A percentile compares a stretch with the other conserved stretches of the same genome.
phyloP scores from a whole-genome alignment of 2,797 vertebrate species.

The Percopsis omiscomaycus region DNA sequence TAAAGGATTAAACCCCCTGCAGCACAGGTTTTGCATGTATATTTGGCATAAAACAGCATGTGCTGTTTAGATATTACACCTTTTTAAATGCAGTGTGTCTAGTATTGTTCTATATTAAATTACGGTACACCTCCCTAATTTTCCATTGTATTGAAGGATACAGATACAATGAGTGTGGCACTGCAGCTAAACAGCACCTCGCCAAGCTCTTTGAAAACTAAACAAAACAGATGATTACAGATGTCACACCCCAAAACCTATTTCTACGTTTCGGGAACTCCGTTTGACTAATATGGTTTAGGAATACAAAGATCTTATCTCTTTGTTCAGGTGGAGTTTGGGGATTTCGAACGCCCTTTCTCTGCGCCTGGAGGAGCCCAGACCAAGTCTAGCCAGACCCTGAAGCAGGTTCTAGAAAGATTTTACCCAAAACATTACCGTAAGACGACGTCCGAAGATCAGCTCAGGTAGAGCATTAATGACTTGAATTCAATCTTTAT shows the following conservation, averaged over 20 bases:
- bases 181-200: background rate
- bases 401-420: conserved; percentile 92
- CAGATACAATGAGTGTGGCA: background rate
- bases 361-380: conserved; percentile 81
- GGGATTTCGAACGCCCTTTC: conserved; percentile 94
- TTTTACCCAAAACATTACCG: conserved; percentile 95
- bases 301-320: background rate
- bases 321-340: conserved; percentile 86
- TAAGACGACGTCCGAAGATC: conserved; percentile 84
- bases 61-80: too few species aligned
- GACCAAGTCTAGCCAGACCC: conserved; percentile 86
- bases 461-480: conserved; percentile 80
- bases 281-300: background rate
- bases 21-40: too few species aligned
- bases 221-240: background rate
- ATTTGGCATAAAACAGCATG: too few species aligned
- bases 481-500: too few species aligned
- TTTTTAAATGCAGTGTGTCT: too few species aligned
- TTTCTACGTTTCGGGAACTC: background rate
- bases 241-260: background rate
- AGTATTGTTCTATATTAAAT: too few species aligned
- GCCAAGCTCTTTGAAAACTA: background rate
- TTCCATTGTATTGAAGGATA: background rate
- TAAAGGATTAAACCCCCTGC: too few species aligned
- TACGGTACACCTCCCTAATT: background rate